Evolutionary conservation across 2,797 vertebrate genomes (phyloP).

Genomic region (Mastacembelus armatus): DNA sequence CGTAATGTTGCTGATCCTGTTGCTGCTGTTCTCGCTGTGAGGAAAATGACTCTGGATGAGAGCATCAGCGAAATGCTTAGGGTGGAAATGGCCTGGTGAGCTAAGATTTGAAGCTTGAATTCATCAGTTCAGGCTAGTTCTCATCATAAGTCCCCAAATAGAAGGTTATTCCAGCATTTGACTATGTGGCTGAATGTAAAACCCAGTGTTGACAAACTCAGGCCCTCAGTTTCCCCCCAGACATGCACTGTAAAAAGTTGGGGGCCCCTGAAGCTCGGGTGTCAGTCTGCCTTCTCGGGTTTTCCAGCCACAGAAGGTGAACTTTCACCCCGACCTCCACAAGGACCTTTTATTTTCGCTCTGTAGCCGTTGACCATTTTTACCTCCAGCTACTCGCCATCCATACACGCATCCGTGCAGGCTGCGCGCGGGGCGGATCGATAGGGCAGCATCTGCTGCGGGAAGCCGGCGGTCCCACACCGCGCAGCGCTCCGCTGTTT

Average conservation of each 20-base stretch:
- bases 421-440: conserved; percentile 78
- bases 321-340: conserved; percentile 82
- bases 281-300: conserved; percentile 63
- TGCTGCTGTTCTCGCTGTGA: conserved; percentile 13
- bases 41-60: conserved; percentile 27
- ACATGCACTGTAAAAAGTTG: not conserved
- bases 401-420: conserved; percentile 64
- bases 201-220: conserved; percentile 10
- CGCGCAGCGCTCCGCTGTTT: conserved; percentile 73
- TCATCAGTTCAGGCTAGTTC: conserved; percentile 10
- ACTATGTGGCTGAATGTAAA: not conserved
- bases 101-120: conserved; percentile 6
- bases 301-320: conserved; percentile 79
- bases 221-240: not conserved
- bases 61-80: conserved; percentile 18
- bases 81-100: conserved; percentile 19
- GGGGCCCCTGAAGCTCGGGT: conserved; percentile 46
- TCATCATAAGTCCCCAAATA: not conserved
- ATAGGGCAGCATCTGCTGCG: conserved; percentile 87
- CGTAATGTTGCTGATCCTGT: conserved; percentile 39
- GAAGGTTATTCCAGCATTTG: not conserved
- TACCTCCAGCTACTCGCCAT: conserved; percentile 79
- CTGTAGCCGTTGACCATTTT: conserved; percentile 78
- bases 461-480: conserved; percentile 83
- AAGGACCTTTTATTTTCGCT: conserved; percentile 68